Evolutionary conservation across 2,113 vertebrate genomes (phyloP).

Genomic region (Okapia johnstoni): DNA sequence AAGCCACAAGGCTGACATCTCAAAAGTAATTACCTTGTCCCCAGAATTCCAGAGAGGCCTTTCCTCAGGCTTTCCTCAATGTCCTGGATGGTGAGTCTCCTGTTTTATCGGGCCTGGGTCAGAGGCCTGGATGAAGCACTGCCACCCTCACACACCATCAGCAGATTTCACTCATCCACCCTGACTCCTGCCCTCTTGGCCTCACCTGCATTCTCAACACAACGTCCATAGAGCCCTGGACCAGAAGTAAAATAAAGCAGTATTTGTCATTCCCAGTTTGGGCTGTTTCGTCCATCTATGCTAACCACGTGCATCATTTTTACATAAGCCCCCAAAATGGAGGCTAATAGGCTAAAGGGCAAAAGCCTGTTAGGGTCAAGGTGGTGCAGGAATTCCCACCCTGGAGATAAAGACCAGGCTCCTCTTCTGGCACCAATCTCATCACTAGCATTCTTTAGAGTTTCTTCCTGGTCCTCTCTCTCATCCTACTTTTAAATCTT

Average conservation of each 20-base stretch:
- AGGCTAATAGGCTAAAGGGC: not conserved
- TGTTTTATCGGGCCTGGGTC: not conserved
- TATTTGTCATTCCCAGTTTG: not conserved
- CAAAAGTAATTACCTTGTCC: not conserved
- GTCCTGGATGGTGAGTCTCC: not conserved
- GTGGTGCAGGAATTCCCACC: not conserved
- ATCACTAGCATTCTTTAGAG: not conserved
- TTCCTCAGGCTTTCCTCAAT: not conserved
- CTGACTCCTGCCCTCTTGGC: not conserved
- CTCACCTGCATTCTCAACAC: not conserved
- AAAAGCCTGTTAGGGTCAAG: not conserved
- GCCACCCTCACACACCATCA: not conserved
- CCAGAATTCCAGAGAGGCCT: not conserved
- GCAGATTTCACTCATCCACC: not conserved
- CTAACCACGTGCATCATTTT: not conserved
- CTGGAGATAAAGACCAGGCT: not conserved
- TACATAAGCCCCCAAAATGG: not conserved
- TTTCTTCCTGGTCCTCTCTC: not conserved
- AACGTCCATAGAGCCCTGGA: accelerated
- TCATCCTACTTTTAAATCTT: not conserved
- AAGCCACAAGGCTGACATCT: not conserved
- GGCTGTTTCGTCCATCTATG: not conserved
- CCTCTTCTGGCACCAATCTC: not conserved
- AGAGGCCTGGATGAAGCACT: not conserved
- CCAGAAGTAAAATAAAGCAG: not conserved